Percentiles rank a stretch among this genome's conserved stretches.
phyloP scores from a whole-genome alignment of 2,113 vertebrate species.

The Megaptera novaeangliae region DNA sequence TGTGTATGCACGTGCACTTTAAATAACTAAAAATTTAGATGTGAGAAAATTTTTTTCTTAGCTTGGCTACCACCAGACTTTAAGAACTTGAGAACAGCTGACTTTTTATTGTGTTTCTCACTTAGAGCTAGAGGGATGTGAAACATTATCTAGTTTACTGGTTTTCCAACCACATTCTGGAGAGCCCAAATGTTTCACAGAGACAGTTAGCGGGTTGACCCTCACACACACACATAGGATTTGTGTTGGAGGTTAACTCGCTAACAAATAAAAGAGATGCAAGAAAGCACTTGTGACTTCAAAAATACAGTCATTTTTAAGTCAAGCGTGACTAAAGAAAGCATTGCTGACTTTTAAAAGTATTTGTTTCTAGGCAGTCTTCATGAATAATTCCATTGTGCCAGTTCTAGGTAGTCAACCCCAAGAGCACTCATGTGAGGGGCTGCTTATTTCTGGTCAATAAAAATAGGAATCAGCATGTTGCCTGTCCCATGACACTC shows the following conservation, averaged over 20 bases:
- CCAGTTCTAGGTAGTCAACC: not conserved
- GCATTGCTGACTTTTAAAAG: not conserved
- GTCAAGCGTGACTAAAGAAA: not conserved
- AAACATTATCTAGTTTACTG: not conserved
- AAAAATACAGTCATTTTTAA: not conserved
- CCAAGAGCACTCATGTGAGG: not conserved
- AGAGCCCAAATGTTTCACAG: not conserved
- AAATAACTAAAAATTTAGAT: conserved; percentile 25
- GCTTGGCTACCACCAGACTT: not conserved
- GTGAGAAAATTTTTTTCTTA: conserved; percentile 41
- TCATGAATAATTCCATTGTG: not conserved
- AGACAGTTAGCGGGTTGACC: not conserved
- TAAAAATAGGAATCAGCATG: not conserved
- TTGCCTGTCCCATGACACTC: not conserved
- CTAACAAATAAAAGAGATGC: not conserved
- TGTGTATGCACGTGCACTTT: not conserved
- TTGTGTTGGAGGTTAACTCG: not conserved
- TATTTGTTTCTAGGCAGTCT: not conserved
- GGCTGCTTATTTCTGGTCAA: not conserved
- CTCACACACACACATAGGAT: not conserved
- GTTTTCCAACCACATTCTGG: not conserved
- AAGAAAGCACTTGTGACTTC: not conserved
- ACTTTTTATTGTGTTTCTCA: conserved; percentile 34
- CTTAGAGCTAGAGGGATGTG: not conserved
- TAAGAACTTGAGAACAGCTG: not conserved